Evolutionary conservation across 1,140 invertebrate species (phyloP), one percentile per base, ranked within the genome.

Genomic region (Trigoniulus corallinus): DNA sequence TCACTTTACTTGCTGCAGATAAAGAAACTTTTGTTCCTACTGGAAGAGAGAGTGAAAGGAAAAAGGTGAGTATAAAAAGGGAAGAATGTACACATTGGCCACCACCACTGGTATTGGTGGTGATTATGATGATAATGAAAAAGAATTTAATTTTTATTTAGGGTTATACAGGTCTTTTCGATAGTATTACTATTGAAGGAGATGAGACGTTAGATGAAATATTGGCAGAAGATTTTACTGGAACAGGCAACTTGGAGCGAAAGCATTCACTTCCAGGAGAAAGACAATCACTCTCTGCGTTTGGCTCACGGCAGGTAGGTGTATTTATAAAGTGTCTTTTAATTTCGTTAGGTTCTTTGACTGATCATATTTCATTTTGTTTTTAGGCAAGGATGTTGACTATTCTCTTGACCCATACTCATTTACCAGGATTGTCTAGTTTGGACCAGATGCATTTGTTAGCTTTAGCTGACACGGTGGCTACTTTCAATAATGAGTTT

Each of bases 361-460:
- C 21, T 10, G 12, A 44, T 44, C 4, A 34, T 25, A 50, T 23
- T 12, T 50, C 13, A 22, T 53, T 59, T 58, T 27, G 47, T 54
- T 53, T 56, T 10, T 63, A 74, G 52, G 64, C 65, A n/a, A 61
- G 64, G 39, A 54, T 69, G 0, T 67, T 97, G 7, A 89, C 88
- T 0, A 77, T 88, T 2, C 72, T 97, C 20, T 70, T 98, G 12
- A 97, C 93, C 0, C 92, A 97, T 65, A 93, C 88, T 1, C 93
- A 97, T 67, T 70, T 99, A 20, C 95, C 95, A 1, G 94, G 94
- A 0, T 70, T 99, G 2, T 95, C 91, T 1, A 94, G 88, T 62
- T 74, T 98, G 22, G 96, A 99, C 69, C 96, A 99, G 67, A 98
- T 99, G 93, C 95, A 99, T 70, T 70, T 99, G 24, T 67, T 99